Conservation (phyloP, 2,797 vertebrate species). For the Smutsia temminckii region DNA sequence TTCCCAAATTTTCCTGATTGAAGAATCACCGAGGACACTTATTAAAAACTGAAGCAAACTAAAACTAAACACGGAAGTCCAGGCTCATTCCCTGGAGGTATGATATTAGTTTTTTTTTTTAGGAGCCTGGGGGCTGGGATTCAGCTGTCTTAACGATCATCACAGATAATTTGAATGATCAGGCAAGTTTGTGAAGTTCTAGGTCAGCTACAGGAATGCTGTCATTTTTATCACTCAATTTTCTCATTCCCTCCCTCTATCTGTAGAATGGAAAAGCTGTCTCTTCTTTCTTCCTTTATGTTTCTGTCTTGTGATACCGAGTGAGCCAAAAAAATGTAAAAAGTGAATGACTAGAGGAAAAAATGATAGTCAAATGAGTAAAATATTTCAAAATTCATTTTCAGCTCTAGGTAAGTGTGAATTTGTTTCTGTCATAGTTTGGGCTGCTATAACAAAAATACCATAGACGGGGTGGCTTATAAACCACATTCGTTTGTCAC, state of each 20-base stretch:
- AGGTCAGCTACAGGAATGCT: neutral
- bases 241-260: neutral
- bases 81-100: neutral
- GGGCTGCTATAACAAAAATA: neutral
- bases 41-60: neutral
- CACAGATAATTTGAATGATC: neutral
- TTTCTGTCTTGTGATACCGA: neutral
- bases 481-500: neutral
- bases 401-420: neutral
- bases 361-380: neutral
- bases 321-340: neutral
- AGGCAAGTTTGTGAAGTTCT: neutral
- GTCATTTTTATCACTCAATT: neutral
- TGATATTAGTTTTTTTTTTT: neutral
- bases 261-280: neutral
- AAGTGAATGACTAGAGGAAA: neutral
- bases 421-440: neutral
- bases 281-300: neutral
- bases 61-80: neutral
- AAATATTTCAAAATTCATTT: neutral
- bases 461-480: neutral
- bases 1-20: neutral
- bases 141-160: neutral
- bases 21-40: neutral
- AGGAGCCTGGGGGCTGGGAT: neutral